phyloP scores from a whole-genome alignment of 2,888 invertebrate genomes.

The Trissolcus brochymenae region DNA sequence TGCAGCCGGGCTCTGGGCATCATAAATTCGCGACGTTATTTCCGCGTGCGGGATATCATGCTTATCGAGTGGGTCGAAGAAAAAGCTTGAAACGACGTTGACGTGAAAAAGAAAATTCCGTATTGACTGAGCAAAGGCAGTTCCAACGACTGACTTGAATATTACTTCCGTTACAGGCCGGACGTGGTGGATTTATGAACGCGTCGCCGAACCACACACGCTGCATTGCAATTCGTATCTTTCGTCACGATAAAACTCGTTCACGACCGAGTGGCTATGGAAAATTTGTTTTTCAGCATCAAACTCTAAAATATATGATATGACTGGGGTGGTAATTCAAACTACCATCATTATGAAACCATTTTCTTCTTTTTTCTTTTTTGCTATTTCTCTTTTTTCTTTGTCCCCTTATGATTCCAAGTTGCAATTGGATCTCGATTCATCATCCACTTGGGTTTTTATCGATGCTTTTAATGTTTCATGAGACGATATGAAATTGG shows the following conservation, averaged over 20 bases:
- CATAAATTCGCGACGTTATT: constrained; percentile 61
- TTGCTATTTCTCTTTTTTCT: too few species aligned
- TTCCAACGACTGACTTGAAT: constrained; percentile 61
- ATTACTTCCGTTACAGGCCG: constrained; percentile 68
- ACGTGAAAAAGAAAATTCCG: constrained; percentile 44
- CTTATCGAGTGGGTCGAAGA: constrained; percentile 54
- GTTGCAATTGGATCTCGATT: neutral
- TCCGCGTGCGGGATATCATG: constrained; percentile 60
- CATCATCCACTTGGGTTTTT: constrained; percentile 18
- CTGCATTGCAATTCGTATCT: constrained; percentile 41
- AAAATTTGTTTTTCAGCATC: too few species aligned
- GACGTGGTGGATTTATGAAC: constrained; percentile 69
- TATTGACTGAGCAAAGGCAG: constrained; percentile 40
- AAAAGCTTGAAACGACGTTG: constrained; percentile 49
- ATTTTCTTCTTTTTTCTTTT: too few species aligned
- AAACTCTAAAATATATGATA: too few species aligned
- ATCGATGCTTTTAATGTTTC: constrained; percentile 19
- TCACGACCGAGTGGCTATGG: neutral
- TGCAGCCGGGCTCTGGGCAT: constrained; percentile 8
- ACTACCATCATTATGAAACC: too few species aligned
- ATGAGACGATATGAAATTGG: constrained; percentile 17
- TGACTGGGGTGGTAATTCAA: too few species aligned
- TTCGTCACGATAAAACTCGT: constrained; percentile 23
- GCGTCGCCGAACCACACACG: constrained; percentile 51
- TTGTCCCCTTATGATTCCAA: too few species aligned